These are phyloP conservation scores for Dermochelys coriacea DNA, from an alignment of 2,797 vertebrate genomes.

Conservation along the genomic window DNA sequence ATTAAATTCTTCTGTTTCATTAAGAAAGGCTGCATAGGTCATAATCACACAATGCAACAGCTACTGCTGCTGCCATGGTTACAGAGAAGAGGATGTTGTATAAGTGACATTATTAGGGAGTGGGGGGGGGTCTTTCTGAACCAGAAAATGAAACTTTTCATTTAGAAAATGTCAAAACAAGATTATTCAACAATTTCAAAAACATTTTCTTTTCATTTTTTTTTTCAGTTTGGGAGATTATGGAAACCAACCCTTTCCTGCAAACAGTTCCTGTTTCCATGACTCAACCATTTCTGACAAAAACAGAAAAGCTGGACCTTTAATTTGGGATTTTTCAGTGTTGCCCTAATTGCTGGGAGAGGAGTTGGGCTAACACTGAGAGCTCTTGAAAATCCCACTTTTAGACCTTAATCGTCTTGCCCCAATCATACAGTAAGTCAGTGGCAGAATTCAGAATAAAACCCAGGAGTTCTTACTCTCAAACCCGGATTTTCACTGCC, in stretches of 20 bases:
- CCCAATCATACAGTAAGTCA: background rate
- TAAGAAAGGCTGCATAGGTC: background rate
- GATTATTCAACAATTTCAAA: background rate
- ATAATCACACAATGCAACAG: background rate
- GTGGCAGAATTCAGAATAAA: background rate
- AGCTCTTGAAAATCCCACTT: background rate
- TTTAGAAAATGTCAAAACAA: background rate
- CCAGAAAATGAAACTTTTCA: conserved; percentile 9
- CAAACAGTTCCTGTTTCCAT: background rate
- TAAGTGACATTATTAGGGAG: conserved; percentile 18
- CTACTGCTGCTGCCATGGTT: conserved; percentile 63
- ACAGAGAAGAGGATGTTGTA: conserved; percentile 26
- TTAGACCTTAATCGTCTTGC: background rate
- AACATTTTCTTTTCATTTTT: background rate
- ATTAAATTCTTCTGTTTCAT: background rate
- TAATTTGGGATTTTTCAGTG: no score
- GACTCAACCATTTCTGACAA: background rate
- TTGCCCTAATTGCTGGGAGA: background rate
- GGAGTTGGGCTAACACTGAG: background rate
- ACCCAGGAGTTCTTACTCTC: background rate
- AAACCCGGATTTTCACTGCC: background rate
- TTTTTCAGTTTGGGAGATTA: background rate
- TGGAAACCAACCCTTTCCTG: background rate
- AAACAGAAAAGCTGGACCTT: background rate
- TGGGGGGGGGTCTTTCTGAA: background rate